Base-by-base conservation (phyloP, 2,888 invertebrate genomes). In the Conus canariensis region DNA sequence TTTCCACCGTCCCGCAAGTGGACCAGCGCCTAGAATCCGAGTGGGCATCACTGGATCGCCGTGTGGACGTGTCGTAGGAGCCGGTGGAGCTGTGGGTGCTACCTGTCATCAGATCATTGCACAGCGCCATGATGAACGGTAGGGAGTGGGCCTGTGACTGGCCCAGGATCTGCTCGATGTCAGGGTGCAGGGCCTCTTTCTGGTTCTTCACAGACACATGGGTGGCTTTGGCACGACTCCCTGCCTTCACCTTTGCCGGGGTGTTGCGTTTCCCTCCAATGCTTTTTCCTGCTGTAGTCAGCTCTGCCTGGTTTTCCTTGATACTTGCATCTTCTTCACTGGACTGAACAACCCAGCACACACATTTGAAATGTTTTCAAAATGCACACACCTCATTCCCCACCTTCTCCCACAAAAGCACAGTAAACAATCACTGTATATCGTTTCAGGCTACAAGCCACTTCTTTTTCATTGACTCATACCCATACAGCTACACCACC, bases 81-180 rank as follows among this genome's bases (percentile, higher is more conserved):
- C 93, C 93, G 16, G 93, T 91, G 60, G 92, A 92, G 90, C 93
- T 93, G 89, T 93, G 92, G 60, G 93, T 91, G 25, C 93, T 92
- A 59, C 93, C 91, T 16, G 93, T 93, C 92, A 95, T 97, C 95
- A 99, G 97, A 96, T 99, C 99, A 96, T 99, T 99, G 97, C 98
- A 99, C 93, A 99, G 97, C 22, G 99, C 99, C 91, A 98, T 98
- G 95, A 99, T 98, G 91, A 99, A 97, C 45, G 99, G 99, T 96
- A 99, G 97, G 3, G 94, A 94, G 89, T 94, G 94, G 86, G 94
- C 94, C 87, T 94, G 93, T 9, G 94, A 93, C 92, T 94, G 93
- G 22, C 93, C 94, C 22, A 94, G 92, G 22, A 95, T 94, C 90
- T 95, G 94, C 87, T 95, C 95, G 56, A 95, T 92, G 88, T 95